Evolutionary conservation across 1,140 invertebrate species (phyloP).

Genomic region (Drosophila arawakana): DNA sequence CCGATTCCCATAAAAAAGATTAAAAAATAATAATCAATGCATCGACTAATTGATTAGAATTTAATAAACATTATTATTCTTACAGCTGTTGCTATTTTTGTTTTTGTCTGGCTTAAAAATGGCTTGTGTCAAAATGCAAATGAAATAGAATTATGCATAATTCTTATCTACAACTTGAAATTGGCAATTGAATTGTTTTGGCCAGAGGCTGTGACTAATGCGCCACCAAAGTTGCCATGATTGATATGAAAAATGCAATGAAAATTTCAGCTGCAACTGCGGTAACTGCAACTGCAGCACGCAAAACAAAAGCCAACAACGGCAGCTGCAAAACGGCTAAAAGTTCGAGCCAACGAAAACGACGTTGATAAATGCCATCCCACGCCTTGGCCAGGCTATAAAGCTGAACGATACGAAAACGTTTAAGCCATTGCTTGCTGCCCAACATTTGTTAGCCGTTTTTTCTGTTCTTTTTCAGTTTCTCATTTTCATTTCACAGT

Average conservation of each 20-base stretch:
- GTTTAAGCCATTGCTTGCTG: neutral
- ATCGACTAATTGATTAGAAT: conserved; percentile 16
- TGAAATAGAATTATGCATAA: conserved; percentile 80
- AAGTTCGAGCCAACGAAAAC: conserved; percentile 28
- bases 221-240: conserved; percentile 76
- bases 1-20: neutral
- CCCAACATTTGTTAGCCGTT: conserved; percentile 31
- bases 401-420: neutral
- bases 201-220: conserved; percentile 74
- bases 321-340: conserved; percentile 34
- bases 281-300: conserved; percentile 49
- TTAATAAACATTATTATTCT: no score
- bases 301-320: conserved; percentile 39
- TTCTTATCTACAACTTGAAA: conserved; percentile 68
- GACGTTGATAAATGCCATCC: conserved; percentile 82
- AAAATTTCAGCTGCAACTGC: conserved; percentile 21
- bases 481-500: conserved; percentile 68
- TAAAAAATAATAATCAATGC: neutral
- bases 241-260: conserved; percentile 58
- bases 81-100: neutral
- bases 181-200: conserved; percentile 80
- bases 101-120: conserved; percentile 5
- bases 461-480: conserved; percentile 60
- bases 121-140: conserved; percentile 77
- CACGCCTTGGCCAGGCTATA: conserved; percentile 61